Evolutionary conservation across 2,797 vertebrate species (phyloP).

Genomic region (Leptodactylus fallax): DNA sequence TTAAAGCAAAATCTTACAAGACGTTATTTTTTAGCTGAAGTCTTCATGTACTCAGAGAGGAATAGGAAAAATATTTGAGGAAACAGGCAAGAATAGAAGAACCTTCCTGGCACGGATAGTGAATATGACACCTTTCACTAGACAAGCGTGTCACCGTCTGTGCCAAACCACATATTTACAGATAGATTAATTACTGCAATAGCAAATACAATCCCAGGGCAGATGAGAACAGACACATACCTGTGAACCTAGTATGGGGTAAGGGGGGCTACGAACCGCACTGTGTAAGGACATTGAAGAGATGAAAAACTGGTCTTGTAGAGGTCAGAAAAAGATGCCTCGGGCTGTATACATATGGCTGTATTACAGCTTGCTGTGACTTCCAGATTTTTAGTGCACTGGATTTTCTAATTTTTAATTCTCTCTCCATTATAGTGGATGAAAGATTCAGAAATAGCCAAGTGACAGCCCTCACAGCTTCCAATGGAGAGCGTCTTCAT

Average conservation of each 20-base stretch:
- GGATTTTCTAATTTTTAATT: background rate
- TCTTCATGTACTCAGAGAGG: too few species aligned
- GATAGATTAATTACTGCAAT: background rate
- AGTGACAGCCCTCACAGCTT: too few species aligned
- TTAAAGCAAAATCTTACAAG: too few species aligned
- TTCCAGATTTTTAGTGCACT: background rate
- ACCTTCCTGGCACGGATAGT: background rate
- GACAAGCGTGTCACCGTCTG: background rate
- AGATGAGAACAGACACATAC: background rate
- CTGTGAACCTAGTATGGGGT: background rate
- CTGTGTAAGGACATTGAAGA: background rate
- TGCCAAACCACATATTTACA: background rate
- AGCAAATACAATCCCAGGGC: background rate
- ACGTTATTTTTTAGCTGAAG: too few species aligned
- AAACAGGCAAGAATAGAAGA: too few species aligned
- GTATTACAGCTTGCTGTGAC: background rate
- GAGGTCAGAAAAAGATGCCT: background rate
- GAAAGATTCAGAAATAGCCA: background rate
- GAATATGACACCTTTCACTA: background rate
- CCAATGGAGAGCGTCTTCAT: background rate
- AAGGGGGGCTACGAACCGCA: too few species aligned
- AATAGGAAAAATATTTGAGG: too few species aligned
- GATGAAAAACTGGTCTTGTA: background rate
- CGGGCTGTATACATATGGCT: background rate
- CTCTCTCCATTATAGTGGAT: background rate